Conservation (phyloP, 2,113 vertebrate genomes). For the Gavia stellata region DNA sequence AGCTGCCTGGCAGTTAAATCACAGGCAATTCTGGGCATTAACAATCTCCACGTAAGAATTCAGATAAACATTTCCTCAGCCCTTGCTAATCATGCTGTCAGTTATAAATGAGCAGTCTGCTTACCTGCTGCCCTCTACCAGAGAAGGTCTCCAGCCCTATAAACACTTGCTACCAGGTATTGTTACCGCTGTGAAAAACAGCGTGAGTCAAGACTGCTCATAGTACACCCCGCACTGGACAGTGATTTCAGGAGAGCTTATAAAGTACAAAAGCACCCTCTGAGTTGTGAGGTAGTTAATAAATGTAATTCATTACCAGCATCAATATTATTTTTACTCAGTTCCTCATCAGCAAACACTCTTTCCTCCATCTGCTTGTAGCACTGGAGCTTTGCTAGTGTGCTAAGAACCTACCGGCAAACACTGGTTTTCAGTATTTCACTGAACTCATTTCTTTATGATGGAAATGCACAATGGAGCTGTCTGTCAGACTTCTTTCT, state of each 20-base stretch:
- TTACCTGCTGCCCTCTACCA: background rate
- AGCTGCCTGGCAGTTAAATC: constrained; percentile 12
- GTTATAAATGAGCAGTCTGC: background rate
- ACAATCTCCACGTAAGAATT: background rate
- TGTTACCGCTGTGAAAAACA: background rate
- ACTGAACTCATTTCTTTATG: background rate
- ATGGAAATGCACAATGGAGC: background rate
- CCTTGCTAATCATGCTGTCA: background rate
- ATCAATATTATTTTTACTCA: background rate
- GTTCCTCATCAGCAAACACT: background rate
- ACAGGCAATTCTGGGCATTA: background rate
- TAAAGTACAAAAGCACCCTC: background rate
- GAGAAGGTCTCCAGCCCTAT: constrained; percentile 10
- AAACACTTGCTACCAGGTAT: background rate
- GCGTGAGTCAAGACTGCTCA: background rate
- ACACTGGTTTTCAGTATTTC: background rate
- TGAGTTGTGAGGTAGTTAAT: background rate
- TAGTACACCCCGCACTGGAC: background rate
- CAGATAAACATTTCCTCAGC: background rate
- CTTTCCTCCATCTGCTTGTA: background rate
- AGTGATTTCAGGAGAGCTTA: background rate
- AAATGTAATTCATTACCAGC: background rate
- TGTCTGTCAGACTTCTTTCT: background rate
- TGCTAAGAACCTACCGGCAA: background rate
- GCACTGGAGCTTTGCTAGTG: background rate